These are phyloP conservation scores for Aricia agestis DNA, from an alignment of 1,140 invertebrate genomes.

Conservation along the genomic window DNA sequence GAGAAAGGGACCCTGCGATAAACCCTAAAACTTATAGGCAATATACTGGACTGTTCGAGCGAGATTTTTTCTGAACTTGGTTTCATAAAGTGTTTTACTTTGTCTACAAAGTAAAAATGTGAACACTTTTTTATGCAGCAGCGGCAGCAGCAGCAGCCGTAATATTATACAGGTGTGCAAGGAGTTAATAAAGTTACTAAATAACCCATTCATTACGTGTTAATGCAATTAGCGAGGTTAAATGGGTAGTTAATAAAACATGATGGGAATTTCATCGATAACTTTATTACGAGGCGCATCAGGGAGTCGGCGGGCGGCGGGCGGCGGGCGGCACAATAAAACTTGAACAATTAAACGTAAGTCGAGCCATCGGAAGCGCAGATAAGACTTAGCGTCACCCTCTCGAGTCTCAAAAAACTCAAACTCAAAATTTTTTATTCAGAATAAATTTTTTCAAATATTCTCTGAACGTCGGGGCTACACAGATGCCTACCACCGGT, in stretches of 20 bases:
- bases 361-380: conserved; percentile 52
- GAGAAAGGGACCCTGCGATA: neutral
- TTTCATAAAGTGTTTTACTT: neutral
- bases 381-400: conserved; percentile 61
- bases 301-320: conserved; percentile 37
- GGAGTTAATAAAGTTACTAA: neutral
- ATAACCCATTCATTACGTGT: neutral
- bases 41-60: neutral
- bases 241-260: conserved; percentile 15
- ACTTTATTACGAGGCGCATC: conserved; percentile 16
- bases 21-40: neutral
- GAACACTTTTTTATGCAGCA: too few relatives aligned
- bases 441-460: too few relatives aligned
- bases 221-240: neutral
- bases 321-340: conserved; percentile 47
- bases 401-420: too few relatives aligned
- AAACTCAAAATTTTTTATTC: too few relatives aligned
- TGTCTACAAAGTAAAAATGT: too few relatives aligned
- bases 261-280: conserved; percentile 20
- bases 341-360: conserved; percentile 71
- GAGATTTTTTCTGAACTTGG: neutral
- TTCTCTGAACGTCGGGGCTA: too few relatives aligned
- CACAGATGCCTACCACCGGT: too few relatives aligned
- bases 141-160: too few relatives aligned
- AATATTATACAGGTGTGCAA: too few relatives aligned